Percentiles rank a stretch among this genome's conserved stretches.
These are phyloP conservation scores for Sorex araneus DNA, from an alignment of 2,113 vertebrate genomes.

Conservation along the genomic window DNA sequence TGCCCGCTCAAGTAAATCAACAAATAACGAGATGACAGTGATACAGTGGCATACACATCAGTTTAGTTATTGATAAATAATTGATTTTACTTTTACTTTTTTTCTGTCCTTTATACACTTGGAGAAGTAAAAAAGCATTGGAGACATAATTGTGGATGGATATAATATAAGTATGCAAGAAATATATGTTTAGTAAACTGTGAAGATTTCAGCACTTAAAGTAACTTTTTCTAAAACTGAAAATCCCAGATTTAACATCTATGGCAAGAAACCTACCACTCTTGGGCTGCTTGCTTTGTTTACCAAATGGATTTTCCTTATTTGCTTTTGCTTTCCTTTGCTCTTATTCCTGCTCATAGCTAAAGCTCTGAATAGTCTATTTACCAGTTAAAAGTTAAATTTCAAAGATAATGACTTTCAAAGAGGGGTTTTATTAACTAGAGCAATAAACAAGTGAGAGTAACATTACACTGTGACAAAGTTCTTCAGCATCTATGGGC, in stretches of 20 bases:
- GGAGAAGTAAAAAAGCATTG: too few species aligned
- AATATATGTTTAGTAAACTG: background rate
- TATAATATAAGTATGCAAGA: constrained; percentile 23
- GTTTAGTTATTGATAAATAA: constrained; percentile 34
- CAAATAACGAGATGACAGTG: too few species aligned
- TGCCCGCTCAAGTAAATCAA: too few species aligned
- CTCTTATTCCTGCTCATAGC: background rate
- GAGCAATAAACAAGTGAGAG: constrained; percentile 47
- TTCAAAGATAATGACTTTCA: constrained; percentile 75
- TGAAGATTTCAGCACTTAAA: too few species aligned
- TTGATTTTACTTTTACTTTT: background rate
- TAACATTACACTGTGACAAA: constrained; percentile 83
- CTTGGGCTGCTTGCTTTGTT: constrained; percentile 3
- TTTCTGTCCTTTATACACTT: background rate
- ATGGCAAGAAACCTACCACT: background rate
- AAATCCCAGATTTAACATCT: background rate
- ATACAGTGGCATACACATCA: too few species aligned
- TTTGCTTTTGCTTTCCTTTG: constrained; percentile 35
- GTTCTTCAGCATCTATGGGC: constrained; percentile 77
- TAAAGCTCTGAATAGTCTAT: constrained; percentile 59
- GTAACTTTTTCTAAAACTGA: constrained; percentile 52
- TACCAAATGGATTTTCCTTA: background rate
- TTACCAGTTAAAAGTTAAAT: constrained; percentile 68
- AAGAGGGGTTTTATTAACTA: constrained; percentile 70
- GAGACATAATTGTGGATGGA: background rate